Conservation (phyloP, 2,113 vertebrate genomes). For the Phyllostomus hastatus region DNA sequence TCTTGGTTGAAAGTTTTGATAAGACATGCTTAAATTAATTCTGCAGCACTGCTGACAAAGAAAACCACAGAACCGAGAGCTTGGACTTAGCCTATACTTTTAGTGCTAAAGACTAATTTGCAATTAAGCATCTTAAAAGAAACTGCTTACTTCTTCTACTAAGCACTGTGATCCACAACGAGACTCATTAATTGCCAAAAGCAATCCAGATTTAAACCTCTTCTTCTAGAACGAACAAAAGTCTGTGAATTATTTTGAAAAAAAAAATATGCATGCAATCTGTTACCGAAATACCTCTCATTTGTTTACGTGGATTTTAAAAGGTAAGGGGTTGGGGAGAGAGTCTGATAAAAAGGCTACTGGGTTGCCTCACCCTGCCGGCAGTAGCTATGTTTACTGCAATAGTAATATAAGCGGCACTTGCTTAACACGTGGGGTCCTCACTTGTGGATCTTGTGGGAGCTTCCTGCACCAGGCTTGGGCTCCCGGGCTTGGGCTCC, state of each 20-base stretch:
- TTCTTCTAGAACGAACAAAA: conserved; percentile 50
- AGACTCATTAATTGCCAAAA: conserved; percentile 55
- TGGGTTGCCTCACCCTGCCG: background rate
- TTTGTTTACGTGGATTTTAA: conserved; percentile 57
- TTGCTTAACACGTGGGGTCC: conserved; percentile 55
- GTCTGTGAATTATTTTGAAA: background rate
- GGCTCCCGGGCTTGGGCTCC: background rate
- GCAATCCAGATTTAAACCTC: background rate
- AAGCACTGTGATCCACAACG: conserved; percentile 36
- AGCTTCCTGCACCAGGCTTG: conserved; percentile 15
- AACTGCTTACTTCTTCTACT: conserved; percentile 50
- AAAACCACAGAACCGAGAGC: background rate
- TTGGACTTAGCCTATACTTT: conserved; percentile 45
- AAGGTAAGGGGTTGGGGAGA: conserved; percentile 30
- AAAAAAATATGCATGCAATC: background rate
- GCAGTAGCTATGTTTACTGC: conserved; percentile 36
- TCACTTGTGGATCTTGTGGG: conserved; percentile 30
- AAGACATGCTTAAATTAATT: conserved; percentile 16
- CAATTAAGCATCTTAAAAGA: conserved; percentile 51
- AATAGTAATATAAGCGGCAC: background rate
- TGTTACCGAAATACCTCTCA: conserved; percentile 28
- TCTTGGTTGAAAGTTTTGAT: conserved; percentile 11
- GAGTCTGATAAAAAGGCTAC: conserved; percentile 3
- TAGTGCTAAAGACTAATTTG: conserved; percentile 56
- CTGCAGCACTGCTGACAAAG: background rate